Conservation (phyloP, 2,113 vertebrate genomes). For the Cyrtonyx montezumae region DNA sequence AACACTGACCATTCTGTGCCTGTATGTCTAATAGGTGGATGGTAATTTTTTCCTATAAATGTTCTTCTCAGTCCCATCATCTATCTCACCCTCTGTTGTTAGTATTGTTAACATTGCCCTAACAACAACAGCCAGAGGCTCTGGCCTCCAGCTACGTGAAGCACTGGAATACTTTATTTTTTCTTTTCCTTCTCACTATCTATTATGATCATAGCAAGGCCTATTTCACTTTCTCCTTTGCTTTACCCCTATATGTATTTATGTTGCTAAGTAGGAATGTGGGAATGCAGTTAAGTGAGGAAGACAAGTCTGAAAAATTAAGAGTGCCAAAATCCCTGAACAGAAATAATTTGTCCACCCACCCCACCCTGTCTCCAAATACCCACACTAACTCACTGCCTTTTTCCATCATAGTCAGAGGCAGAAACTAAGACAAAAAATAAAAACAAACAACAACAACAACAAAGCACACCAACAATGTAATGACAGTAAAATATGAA, state of each 20-base stretch:
- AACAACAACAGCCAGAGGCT: constrained; percentile 14
- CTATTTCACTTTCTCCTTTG: constrained; percentile 5
- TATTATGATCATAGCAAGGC: constrained; percentile 5
- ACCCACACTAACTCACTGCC: background rate
- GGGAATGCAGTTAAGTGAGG: constrained; percentile 28
- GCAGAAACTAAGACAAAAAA: background rate
- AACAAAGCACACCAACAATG: background rate
- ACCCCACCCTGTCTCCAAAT: background rate
- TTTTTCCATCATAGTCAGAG: constrained; percentile 10
- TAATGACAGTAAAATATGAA: constrained; percentile 24
- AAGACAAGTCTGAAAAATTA: constrained; percentile 34
- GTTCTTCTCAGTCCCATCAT: background rate
- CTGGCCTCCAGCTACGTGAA: background rate
- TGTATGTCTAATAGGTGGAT: background rate
- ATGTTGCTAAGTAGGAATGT: background rate
- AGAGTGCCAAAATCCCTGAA: background rate
- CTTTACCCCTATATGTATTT: constrained; percentile 6
- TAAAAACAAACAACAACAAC: background rate
- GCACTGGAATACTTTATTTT: background rate
- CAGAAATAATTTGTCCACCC: constrained; percentile 12
- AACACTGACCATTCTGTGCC: background rate
- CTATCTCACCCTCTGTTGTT: background rate
- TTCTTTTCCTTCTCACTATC: background rate
- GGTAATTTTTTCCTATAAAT: background rate
- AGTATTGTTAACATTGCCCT: background rate